Percentiles rank a stretch among this genome's conserved stretches.
These are phyloP conservation scores for Andrena fulva DNA, from an alignment of 2,888 invertebrate genomes.

Conservation along the genomic window DNA sequence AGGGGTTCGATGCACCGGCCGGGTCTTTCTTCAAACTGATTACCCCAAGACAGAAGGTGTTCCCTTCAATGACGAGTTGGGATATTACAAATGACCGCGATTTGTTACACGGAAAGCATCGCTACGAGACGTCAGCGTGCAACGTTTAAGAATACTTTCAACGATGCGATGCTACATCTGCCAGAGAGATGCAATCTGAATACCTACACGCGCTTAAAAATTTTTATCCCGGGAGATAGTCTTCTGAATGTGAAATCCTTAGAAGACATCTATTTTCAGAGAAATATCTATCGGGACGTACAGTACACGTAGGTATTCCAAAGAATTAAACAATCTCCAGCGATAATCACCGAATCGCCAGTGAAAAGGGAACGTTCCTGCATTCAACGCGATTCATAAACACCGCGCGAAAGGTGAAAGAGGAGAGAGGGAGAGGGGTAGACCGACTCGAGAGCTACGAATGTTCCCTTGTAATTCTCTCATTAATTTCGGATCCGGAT, in stretches of 20 bases:
- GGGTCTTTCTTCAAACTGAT: conserved; percentile 47
- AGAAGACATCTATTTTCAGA: too few relatives aligned
- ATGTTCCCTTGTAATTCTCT: conserved; percentile 52
- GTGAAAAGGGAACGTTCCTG: too few relatives aligned
- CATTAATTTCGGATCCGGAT: conserved; percentile 57
- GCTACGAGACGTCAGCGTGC: background rate
- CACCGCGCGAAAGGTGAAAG: background rate
- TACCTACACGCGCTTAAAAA: too few relatives aligned
- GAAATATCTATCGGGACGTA: too few relatives aligned
- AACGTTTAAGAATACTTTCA: conserved; percentile 13
- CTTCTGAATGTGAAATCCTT: too few relatives aligned
- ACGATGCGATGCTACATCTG: background rate
- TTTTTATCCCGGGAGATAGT: too few relatives aligned
- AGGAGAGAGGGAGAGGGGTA: background rate
- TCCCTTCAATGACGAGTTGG: conserved; percentile 1
- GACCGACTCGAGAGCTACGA: conserved; percentile 13
- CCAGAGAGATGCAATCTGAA: background rate
- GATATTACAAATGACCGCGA: conserved; percentile 44
- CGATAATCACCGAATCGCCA: background rate
- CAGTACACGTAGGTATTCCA: too few relatives aligned
- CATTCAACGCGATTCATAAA: background rate
- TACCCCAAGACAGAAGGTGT: conserved; percentile 46
- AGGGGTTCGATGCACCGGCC: conserved; percentile 55
- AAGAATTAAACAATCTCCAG: too few relatives aligned
- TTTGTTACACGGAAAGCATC: conserved; percentile 49